A percentile compares a stretch with the other conserved stretches of the same genome.
These are phyloP conservation scores for Cyprinus carpio DNA, from an alignment of 2,113 vertebrate genomes.

Conservation along the genomic window DNA sequence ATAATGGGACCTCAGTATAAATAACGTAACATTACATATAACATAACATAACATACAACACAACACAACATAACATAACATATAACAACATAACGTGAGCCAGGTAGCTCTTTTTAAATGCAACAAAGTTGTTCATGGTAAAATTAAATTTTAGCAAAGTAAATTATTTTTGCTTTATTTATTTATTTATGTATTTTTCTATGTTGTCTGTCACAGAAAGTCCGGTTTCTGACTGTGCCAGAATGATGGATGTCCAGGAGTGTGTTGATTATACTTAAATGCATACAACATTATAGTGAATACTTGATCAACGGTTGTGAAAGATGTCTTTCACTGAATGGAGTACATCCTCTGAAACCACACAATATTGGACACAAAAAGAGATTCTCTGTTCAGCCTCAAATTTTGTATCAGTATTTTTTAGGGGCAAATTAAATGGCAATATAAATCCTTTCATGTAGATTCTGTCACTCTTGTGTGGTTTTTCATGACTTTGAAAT, in stretches of 20 bases:
- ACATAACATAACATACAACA: no score
- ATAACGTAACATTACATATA: no score
- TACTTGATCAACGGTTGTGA: neutral
- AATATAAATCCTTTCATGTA: constrained; percentile 29
- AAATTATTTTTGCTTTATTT: no score
- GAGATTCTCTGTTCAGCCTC: constrained; percentile 1
- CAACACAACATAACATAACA: no score
- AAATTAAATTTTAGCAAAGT: no score
- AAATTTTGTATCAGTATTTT: constrained; percentile 12
- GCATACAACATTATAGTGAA: neutral
- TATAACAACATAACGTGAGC: no score
- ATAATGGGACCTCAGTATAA: no score
- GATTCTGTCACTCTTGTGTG: constrained; percentile 14
- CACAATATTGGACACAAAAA: neutral
- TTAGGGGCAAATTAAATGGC: constrained; percentile 14
- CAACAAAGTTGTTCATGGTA: no score
- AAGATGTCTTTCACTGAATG: neutral
- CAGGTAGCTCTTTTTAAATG: no score
- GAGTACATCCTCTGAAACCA: neutral
- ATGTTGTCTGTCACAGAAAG: neutral
- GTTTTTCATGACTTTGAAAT: constrained; percentile 37
- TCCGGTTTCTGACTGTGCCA: neutral
- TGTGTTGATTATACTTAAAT: neutral
- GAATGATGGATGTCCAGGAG: neutral
- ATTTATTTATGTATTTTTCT: no score